Conservation (phyloP, 2,888 invertebrate species). For the Caenorhabditis sp. region DNA sequence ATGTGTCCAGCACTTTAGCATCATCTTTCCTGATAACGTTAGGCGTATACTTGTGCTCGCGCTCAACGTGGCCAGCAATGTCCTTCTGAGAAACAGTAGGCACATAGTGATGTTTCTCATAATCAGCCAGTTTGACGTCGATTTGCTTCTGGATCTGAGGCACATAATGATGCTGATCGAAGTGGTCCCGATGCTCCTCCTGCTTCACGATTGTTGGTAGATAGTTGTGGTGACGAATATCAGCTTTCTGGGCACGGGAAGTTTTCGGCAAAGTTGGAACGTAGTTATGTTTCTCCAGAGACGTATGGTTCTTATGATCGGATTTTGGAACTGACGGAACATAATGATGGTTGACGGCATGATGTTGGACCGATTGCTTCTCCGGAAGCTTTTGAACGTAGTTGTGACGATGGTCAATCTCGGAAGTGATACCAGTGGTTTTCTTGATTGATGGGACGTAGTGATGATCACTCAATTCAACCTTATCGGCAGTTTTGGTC, state of each 20-base stretch:
- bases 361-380: constrained; percentile 6
- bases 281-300: constrained; percentile 29
- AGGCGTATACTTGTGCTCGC: constrained; percentile 32
- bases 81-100: constrained; percentile 24
- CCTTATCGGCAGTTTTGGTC: constrained; percentile 3
- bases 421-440: constrained; percentile 17
- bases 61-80: constrained; percentile 8
- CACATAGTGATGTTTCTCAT: constrained; percentile 44
- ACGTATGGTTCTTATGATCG: neutral
- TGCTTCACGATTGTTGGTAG: constrained; percentile 27
- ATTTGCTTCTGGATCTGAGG: constrained; percentile 22
- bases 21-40: constrained; percentile 9
- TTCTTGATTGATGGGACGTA: constrained; percentile 39
- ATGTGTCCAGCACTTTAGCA: constrained; percentile 7
- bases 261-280: constrained; percentile 25
- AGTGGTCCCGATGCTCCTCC: constrained; percentile 20
- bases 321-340: constrained; percentile 37
- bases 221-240: constrained; percentile 42
- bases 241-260: neutral
- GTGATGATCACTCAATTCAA: constrained; percentile 24
- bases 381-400: constrained; percentile 26
- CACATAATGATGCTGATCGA: constrained; percentile 42
- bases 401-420: constrained; percentile 43
- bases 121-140: constrained; percentile 16
- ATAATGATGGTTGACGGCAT: constrained; percentile 32